A percentile compares a stretch with the other conserved stretches of the same genome.
phyloP scores from a whole-genome alignment of 2,888 invertebrate species.

The Miltochrista miniata region DNA sequence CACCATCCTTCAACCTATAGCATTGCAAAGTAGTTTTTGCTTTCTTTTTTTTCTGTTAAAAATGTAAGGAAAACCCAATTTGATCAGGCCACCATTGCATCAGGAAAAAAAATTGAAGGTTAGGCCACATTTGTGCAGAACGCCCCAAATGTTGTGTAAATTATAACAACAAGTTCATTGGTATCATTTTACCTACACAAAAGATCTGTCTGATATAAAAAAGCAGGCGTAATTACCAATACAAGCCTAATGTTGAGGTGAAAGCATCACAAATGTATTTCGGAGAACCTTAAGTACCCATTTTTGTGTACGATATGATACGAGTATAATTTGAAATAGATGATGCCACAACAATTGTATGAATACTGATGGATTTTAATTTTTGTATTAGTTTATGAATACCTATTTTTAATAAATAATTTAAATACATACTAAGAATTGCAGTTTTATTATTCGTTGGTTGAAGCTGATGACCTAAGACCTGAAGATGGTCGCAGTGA shows the following conservation, averaged over 20 bases:
- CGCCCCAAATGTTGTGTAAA: neutral
- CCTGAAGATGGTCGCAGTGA: too few relatives aligned
- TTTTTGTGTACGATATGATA: conserved; percentile 48
- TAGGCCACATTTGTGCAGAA: too few relatives aligned
- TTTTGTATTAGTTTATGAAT: conserved; percentile 77
- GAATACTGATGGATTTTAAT: conserved; percentile 60
- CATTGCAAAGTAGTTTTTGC: too few relatives aligned
- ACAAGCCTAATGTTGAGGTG: neutral
- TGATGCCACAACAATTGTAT: conserved; percentile 38
- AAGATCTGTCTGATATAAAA: conserved; percentile 7
- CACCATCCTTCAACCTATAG: too few relatives aligned
- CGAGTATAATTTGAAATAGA: conserved; percentile 37
- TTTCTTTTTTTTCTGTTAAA: too few relatives aligned
- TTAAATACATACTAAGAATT: conserved; percentile 66
- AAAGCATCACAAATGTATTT: neutral
- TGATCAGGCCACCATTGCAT: too few relatives aligned
- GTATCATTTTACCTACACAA: conserved; percentile 7
- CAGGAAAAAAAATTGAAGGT: too few relatives aligned
- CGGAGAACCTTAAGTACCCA: conserved; percentile 34
- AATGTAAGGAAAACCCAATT: too few relatives aligned
- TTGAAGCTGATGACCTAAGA: neutral
- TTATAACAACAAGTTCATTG: conserved; percentile 17
- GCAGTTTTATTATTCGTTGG: conserved; percentile 30
- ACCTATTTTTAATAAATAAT: conserved; percentile 80
- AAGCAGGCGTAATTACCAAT: neutral